Evolutionary conservation across 30 jellyfish, hydroid and myxozoan species (phyloP), one percentile per base, ranked within the genome.

Genomic region (Chrysaora quinquecirrha): DNA sequence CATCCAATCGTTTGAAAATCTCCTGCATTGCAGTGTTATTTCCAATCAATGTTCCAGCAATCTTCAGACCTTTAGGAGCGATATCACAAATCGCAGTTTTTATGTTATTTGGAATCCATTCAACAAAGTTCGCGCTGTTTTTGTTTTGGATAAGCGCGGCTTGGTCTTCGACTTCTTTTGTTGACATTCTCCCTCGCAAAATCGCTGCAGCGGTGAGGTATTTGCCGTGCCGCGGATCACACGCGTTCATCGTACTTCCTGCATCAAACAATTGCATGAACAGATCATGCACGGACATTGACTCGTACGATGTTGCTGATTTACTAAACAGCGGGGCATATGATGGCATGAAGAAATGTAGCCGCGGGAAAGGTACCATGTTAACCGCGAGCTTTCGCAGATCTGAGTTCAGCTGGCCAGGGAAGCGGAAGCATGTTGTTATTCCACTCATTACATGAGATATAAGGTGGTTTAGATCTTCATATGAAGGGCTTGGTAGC

Each of bases 311-410:
- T 64, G 84, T 94, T 1, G 96, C 84, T 34, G 96, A 96, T 34
- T 97, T 96, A 87, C 98, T 86, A 20, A 95, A 85, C 75, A 89
- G 89, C 48, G 99, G 99, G 31, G 99, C 99, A 73, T 86, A 89
- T 65, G 97, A 96, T 71, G 99, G 97, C 93, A 90, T 90, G 96
- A 95, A 95, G 95, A 95, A 95, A 69, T 95, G 99, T 43, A 95
- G 95, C 27, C 99, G 98, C 30, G 99, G 99, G 85, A 95, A 95
- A 33, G 99, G 99, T 30, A 95, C 99, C 99, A 95, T 95, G 97
- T 95, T 95, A 49, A 95, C 99, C 20, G 99, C 99, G 24, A 95
- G 95, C 81, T 95, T 95, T 21, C 99, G 96, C 82, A 95, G 89
- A 76, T 95, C 99, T 50, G 99, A 98, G 85, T 95, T 95, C 75